These are phyloP conservation scores for Microtus pennsylvanicus DNA, from an alignment of 2,113 vertebrate genomes.

Conservation along the genomic window DNA sequence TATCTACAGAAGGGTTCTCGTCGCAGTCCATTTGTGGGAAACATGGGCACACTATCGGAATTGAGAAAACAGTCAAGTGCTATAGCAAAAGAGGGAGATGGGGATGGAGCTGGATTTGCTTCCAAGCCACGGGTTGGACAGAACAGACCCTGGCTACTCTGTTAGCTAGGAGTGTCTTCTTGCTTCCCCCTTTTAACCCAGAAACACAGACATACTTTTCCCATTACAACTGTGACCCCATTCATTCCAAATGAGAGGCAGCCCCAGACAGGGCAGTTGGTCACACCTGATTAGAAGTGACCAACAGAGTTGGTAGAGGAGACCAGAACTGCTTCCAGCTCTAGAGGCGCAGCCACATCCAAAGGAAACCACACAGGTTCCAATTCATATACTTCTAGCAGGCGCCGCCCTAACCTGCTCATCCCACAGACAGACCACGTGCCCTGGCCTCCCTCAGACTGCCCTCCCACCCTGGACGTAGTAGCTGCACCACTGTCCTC, in stretches of 20 bases:
- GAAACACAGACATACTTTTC: neutral
- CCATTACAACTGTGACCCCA: neutral
- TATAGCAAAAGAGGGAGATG: neutral
- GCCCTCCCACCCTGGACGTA: neutral
- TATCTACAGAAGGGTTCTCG: neutral
- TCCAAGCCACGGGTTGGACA: neutral
- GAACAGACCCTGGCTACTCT: neutral
- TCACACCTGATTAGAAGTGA: neutral
- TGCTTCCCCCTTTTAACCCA: neutral
- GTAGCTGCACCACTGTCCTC: neutral
- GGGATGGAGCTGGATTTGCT: neutral
- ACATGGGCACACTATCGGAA: rapidly evolving
- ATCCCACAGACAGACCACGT: neutral
- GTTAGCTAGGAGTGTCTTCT: neutral
- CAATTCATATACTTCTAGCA: too few species aligned
- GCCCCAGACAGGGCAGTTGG: neutral
- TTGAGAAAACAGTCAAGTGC: neutral
- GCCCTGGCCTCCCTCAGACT: neutral
- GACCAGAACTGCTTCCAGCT: neutral
- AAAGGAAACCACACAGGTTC: neutral
- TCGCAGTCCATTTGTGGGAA: neutral
- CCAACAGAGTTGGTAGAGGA: neutral
- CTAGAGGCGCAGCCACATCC: neutral
- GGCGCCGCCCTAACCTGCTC: neutral
- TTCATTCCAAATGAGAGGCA: neutral